Percentiles rank a stretch among this genome's conserved stretches.
Conservation (phyloP, 1,140 invertebrate species). For the Atopsyche davidsoni region DNA sequence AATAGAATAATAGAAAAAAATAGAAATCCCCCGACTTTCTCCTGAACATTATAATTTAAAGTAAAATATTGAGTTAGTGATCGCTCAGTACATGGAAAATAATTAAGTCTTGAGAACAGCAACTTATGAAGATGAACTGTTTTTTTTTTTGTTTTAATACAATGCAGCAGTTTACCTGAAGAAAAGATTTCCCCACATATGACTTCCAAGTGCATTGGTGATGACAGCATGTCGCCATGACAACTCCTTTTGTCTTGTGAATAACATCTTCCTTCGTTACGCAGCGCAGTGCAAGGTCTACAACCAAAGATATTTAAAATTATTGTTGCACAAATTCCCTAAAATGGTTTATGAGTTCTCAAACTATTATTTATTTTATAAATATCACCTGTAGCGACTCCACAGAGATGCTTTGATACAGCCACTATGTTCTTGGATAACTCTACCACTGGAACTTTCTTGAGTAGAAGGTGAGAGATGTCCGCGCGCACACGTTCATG, state of each 20-base stretch:
- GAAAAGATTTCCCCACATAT: slow-evolving; percentile 62
- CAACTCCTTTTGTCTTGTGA: slow-evolving; percentile 50
- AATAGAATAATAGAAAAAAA: slow-evolving; percentile 1
- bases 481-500: slow-evolving; percentile 62
- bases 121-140: no score
- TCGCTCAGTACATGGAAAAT: not conserved
- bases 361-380: no score
- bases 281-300: slow-evolving; percentile 68
- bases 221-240: slow-evolving; percentile 84
- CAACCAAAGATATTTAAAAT: slow-evolving; percentile 7
- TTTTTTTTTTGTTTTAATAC: slow-evolving; percentile 2
- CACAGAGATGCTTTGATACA: slow-evolving; percentile 82
- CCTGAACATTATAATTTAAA: no score
- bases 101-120: slow-evolving; percentile 1
- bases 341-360: not conserved
- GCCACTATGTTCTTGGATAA: slow-evolving; percentile 54
- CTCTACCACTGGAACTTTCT: slow-evolving; percentile 49
- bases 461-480: slow-evolving; percentile 64
- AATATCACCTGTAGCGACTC: slow-evolving; percentile 71
- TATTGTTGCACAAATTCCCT: slow-evolving; percentile 4
- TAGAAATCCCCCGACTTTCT: no score
- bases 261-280: slow-evolving; percentile 40
- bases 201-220: slow-evolving; percentile 68
- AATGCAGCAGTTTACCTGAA: slow-evolving; percentile 47
- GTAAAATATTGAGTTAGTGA: no score